phyloP scores from a whole-genome alignment of 2,888 invertebrate genomes.

The Protonemura montana region DNA sequence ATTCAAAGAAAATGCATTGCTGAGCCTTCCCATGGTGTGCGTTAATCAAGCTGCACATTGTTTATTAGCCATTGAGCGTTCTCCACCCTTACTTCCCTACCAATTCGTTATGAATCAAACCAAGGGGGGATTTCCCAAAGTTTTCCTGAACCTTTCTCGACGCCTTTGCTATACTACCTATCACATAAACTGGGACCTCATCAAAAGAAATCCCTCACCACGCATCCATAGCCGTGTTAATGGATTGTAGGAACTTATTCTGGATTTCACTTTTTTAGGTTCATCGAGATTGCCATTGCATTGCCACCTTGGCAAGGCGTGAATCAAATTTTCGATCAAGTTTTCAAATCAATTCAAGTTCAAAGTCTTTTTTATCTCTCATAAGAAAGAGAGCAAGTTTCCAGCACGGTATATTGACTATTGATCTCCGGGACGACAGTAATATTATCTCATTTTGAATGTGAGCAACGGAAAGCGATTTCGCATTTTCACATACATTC shows the following conservation, averaged over 20 bases:
- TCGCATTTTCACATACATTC: neutral
- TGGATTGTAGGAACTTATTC: neutral
- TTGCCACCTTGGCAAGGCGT: neutral
- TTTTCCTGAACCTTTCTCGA: neutral
- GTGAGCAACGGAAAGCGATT: slow-evolving; percentile 12
- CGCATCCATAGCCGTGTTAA: neutral
- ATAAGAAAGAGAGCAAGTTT: neutral
- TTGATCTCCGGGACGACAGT: neutral
- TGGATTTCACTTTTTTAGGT: neutral
- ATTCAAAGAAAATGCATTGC: neutral
- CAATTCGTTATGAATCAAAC: neutral
- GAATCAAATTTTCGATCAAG: neutral
- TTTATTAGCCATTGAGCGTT: neutral
- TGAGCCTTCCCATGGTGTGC: neutral
- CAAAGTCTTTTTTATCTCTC: neutral
- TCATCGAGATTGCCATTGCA: neutral
- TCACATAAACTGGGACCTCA: neutral
- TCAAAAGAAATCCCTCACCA: neutral
- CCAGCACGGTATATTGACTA: neutral
- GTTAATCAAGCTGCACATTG: neutral
- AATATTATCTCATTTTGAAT: neutral
- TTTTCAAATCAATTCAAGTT: neutral
- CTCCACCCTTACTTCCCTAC: neutral
- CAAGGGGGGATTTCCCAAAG: neutral
- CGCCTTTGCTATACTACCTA: no score